phyloP scores from a whole-genome alignment of 1,140 invertebrate genomes.

The Propsilocerus akamusi region DNA sequence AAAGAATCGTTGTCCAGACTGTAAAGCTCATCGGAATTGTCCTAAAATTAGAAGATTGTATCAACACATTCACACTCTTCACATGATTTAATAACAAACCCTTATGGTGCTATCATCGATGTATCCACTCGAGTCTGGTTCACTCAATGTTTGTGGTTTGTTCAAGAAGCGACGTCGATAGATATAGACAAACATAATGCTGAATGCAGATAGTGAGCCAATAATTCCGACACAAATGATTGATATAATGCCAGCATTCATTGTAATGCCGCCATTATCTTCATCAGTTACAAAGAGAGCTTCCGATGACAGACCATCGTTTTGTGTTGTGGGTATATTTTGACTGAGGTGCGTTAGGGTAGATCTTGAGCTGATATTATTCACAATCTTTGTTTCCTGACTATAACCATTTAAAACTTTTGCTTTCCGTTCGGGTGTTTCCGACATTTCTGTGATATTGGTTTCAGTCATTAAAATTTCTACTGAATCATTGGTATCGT shows the following conservation, averaged over 20 bases:
- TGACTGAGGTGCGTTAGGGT: conserved; percentile 8
- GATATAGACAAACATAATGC: conserved; percentile 35
- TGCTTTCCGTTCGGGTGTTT: conserved; percentile 19
- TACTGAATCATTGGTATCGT: neutral
- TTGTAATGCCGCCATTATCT: conserved; percentile 9
- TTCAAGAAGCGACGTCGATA: conserved; percentile 58
- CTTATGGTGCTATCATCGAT: conserved; percentile 75
- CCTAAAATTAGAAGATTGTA: conserved; percentile 32
- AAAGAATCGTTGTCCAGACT: conserved; percentile 83
- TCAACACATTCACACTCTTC: conserved; percentile 4
- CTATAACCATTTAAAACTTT: conserved; percentile 20
- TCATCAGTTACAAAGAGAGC: conserved; percentile 10
- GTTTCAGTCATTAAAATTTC: neutral
- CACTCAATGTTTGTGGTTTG: conserved; percentile 63
- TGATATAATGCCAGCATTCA: conserved; percentile 50
- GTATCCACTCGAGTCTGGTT: conserved; percentile 72
- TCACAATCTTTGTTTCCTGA: conserved; percentile 14
- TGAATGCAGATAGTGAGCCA: conserved; percentile 43
- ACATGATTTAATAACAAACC: conserved; percentile 33
- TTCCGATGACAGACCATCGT: conserved; percentile 21
- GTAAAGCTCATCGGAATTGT: conserved; percentile 83
- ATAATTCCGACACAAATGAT: conserved; percentile 46
- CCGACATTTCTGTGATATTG: conserved; percentile 16
- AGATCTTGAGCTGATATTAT: conserved; percentile 17
- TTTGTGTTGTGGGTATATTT: conserved; percentile 12